phyloP scores from a whole-genome alignment of 2,888 invertebrate genomes.

The Drosophila gaucha region DNA sequence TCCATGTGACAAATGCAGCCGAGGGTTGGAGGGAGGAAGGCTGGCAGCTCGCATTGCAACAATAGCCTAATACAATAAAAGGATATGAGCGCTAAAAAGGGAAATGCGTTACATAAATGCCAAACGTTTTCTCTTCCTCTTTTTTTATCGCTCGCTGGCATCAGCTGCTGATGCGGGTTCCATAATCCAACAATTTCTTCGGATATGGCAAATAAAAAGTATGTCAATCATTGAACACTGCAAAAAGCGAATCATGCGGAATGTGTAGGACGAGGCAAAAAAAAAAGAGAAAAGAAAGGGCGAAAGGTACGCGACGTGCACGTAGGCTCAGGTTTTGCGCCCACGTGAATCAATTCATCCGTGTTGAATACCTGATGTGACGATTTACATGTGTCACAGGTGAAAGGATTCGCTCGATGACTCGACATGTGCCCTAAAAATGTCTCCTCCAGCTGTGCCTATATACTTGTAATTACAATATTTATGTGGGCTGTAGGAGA shows the following conservation, averaged over 20 bases:
- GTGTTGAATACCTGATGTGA: constrained; percentile 54
- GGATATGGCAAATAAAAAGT: constrained; percentile 73
- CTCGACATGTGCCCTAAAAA: constrained; percentile 16
- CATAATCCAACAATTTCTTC: constrained; percentile 67
- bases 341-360: constrained; percentile 25
- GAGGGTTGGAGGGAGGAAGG: constrained; percentile 12
- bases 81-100: constrained; percentile 58
- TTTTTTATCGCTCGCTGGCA: constrained; percentile 39
- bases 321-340: constrained; percentile 32
- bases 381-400: constrained; percentile 57
- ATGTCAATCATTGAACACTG: constrained; percentile 71
- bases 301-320: constrained; percentile 18
- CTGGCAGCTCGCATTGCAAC: constrained; percentile 61
- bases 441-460: neutral
- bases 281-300: neutral
- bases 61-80: constrained; percentile 74
- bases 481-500: too few relatives aligned
- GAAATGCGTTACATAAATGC: constrained; percentile 45
- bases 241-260: constrained; percentile 57
- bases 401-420: constrained; percentile 35
- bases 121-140: constrained; percentile 15
- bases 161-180: constrained; percentile 72
- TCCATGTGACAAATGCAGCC: constrained; percentile 64
- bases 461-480: constrained; percentile 8
- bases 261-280: constrained; percentile 2